phyloP scores from a whole-genome alignment of 1,140 invertebrate genomes.

The Solen grandis region DNA sequence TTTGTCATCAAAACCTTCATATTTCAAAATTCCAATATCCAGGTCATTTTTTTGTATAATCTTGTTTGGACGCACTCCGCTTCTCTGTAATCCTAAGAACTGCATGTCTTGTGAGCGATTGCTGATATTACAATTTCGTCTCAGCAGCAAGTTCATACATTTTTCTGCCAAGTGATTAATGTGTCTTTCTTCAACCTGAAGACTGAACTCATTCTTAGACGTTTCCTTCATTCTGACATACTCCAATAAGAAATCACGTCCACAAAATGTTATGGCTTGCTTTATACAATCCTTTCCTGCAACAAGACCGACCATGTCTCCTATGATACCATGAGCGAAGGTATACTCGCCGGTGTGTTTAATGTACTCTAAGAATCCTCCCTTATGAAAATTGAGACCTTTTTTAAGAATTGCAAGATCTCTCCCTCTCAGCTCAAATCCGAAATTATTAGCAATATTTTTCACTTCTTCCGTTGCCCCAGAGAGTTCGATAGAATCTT shows the following conservation, averaged over 20 bases:
- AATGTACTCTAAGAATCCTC: neutral
- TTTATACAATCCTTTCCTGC: neutral
- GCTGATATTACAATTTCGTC: too few species aligned
- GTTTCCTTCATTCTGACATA: neutral
- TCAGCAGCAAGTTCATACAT: neutral
- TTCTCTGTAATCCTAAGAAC: neutral
- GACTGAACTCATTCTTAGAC: neutral
- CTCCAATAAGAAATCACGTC: neutral
- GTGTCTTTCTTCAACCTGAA: neutral
- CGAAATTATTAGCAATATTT: neutral
- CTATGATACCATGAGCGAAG: slow-evolving; percentile 19
- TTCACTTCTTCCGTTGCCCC: neutral
- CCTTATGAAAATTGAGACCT: neutral
- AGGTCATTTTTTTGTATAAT: neutral
- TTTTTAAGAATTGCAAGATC: neutral
- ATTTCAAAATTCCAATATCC: slow-evolving; percentile 35
- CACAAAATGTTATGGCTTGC: neutral
- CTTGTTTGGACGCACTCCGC: neutral
- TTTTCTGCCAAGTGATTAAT: neutral
- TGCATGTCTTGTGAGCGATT: neutral
- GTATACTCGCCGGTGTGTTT: slow-evolving; percentile 8
- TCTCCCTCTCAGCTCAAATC: neutral
- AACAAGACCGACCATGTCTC: slow-evolving; percentile 35
- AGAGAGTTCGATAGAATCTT: neutral
- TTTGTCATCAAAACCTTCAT: neutral